Evolutionary conservation across 2,797 vertebrate genomes (phyloP).

Genomic region (Coendou prehensilis): DNA sequence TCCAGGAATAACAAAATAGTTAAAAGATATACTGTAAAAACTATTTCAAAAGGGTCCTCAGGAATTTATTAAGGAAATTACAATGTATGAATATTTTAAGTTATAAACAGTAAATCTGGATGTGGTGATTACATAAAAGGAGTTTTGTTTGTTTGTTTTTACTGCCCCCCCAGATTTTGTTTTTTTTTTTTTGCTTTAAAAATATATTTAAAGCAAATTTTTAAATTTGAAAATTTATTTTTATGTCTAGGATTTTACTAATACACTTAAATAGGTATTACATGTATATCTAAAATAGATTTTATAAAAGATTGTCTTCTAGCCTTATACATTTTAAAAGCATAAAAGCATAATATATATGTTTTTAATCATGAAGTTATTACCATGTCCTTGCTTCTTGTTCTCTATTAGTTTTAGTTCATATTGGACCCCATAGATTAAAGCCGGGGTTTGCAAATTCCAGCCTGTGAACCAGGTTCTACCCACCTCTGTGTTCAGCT

Average conservation of each 20-base stretch:
- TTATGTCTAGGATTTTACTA: background rate
- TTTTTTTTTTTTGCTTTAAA: slow-evolving; percentile 34
- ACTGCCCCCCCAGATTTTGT: background rate
- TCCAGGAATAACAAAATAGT: slow-evolving; percentile 46
- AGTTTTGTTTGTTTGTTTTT: too few relatives aligned
- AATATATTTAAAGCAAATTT: background rate
- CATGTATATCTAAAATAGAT: background rate
- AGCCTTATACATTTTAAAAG: background rate
- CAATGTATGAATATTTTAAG: slow-evolving; percentile 32
- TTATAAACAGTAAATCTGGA: slow-evolving; percentile 41
- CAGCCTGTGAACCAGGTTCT: background rate
- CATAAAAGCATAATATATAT: background rate
- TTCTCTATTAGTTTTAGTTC: slow-evolving; percentile 56
- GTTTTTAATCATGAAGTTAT: slow-evolving; percentile 37
- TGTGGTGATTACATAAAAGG: background rate
- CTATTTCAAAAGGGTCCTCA: slow-evolving; percentile 32
- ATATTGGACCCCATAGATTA: background rate
- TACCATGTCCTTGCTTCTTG: background rate
- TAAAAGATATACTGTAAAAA: slow-evolving; percentile 41
- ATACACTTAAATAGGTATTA: slow-evolving; percentile 35
- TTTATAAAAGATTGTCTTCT: slow-evolving; percentile 52
- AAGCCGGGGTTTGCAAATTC: background rate
- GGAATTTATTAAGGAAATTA: slow-evolving; percentile 52
- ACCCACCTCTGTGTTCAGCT: background rate
- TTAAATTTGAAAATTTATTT: background rate